phyloP scores from a whole-genome alignment of 1,140 invertebrate genomes.

The Planococcus citri region DNA sequence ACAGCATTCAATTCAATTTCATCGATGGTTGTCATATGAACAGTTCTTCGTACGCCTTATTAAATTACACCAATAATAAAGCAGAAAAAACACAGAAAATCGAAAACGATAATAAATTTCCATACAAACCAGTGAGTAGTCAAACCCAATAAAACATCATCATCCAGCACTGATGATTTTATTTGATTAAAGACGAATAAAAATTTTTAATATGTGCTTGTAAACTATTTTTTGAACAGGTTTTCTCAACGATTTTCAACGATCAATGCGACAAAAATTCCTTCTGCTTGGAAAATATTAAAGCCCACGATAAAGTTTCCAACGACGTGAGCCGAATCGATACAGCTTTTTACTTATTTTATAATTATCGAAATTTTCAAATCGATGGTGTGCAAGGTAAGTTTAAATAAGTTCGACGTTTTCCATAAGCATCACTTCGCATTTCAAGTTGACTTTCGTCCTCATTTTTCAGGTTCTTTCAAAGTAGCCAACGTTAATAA shows the following conservation, averaged over 20 bases:
- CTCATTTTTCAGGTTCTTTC: background rate
- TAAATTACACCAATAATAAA: background rate
- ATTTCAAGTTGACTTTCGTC: too few species aligned
- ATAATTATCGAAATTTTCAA: background rate
- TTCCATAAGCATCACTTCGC: too few species aligned
- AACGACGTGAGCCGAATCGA: background rate
- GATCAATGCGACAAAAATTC: background rate
- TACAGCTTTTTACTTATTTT: background rate
- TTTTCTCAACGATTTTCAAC: background rate
- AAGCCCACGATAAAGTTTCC: background rate
- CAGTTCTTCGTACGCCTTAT: background rate
- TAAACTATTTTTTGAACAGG: background rate
- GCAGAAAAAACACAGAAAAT: background rate
- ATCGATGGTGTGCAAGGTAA: background rate
- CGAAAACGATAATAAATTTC: background rate
- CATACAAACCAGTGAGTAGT: background rate
- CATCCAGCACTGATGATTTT: too few species aligned
- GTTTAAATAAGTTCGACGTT: background rate
- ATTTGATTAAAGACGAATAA: too few species aligned
- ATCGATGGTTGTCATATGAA: background rate
- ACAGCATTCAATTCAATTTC: background rate
- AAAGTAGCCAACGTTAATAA: background rate
- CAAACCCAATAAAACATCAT: background rate
- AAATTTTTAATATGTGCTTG: too few species aligned
- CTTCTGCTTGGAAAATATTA: background rate